Conservation (phyloP, 2,113 vertebrate genomes). For the Anolis carolinensis region DNA sequence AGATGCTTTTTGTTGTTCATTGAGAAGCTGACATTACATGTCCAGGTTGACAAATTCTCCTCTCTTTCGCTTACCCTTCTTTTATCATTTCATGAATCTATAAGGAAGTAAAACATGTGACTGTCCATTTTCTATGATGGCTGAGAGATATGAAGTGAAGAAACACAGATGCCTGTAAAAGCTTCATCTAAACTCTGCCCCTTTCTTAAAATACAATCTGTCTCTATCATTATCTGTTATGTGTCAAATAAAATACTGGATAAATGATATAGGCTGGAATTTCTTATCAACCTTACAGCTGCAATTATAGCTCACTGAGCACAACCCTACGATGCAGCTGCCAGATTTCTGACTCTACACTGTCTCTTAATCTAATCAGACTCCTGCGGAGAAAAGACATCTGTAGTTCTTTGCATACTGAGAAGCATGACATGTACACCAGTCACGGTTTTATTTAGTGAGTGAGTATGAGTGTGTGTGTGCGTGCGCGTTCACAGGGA, state of each 20-base stretch:
- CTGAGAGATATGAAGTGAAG: slow-evolving; percentile 28
- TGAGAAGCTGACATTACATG: slow-evolving; percentile 1
- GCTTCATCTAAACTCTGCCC: slow-evolving; percentile 48
- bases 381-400: background rate
- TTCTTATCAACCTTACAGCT: background rate
- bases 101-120: slow-evolving; percentile 1
- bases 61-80: background rate
- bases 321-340: background rate
- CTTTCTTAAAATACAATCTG: slow-evolving; percentile 52
- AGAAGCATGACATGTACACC: slow-evolving; percentile 28
- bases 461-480: background rate
- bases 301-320: slow-evolving; percentile 9
- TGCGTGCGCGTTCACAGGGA: background rate
- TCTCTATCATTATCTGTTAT: slow-evolving; percentile 19
- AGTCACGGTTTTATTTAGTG: slow-evolving; percentile 15
- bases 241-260: slow-evolving; percentile 21
- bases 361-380: slow-evolving; percentile 35
- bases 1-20: background rate
- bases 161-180: slow-evolving; percentile 31
- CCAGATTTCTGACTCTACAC: slow-evolving; percentile 16
- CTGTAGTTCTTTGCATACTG: slow-evolving; percentile 46
- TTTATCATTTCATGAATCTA: slow-evolving; percentile 3
- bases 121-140: slow-evolving; percentile 32
- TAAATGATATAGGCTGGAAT: background rate
- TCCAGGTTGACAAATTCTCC: background rate